These are phyloP conservation scores for Harpalus rubripes DNA, from an alignment of 2,888 invertebrate species.

Conservation along the genomic window DNA sequence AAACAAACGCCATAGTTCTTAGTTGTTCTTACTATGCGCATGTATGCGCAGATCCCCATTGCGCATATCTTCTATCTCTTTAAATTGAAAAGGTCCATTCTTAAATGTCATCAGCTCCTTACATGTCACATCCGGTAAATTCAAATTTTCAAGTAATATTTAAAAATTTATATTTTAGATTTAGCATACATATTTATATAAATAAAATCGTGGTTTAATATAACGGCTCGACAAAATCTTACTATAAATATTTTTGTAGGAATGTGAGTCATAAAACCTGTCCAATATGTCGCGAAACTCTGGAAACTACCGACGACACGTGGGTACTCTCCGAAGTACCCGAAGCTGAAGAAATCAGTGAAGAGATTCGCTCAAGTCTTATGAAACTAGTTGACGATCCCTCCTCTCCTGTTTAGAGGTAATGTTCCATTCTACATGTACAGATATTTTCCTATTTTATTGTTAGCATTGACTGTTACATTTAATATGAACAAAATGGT, in stretches of 20 bases:
- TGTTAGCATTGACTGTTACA: conserved; percentile 30
- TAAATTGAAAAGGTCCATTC: too few species aligned
- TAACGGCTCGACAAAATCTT: not conserved
- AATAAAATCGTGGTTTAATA: conserved; percentile 18
- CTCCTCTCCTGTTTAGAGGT: conserved; percentile 40
- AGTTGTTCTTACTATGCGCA: too few species aligned
- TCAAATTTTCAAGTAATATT: too few species aligned
- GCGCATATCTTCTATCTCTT: too few species aligned
- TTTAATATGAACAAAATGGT: conserved; percentile 53
- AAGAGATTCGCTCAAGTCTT: conserved; percentile 78
- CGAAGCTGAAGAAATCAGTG: conserved; percentile 80
- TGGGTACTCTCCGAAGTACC: conserved; percentile 84
- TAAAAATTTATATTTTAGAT: too few species aligned
- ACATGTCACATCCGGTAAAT: too few species aligned
- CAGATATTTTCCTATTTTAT: conserved; percentile 35
- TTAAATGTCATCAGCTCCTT: too few species aligned
- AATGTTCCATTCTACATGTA: not conserved
- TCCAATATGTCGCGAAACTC: conserved; percentile 83
- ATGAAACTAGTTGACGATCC: conserved; percentile 74
- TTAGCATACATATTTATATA: not conserved
- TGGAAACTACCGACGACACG: conserved; percentile 83
- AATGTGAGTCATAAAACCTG: conserved; percentile 85
- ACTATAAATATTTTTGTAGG: conserved; percentile 76
- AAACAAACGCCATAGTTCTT: too few species aligned
- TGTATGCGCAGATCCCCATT: too few species aligned